These are phyloP conservation scores for Xestobium rufovillosum DNA, from an alignment of 2,888 invertebrate genomes.

Conservation along the genomic window DNA sequence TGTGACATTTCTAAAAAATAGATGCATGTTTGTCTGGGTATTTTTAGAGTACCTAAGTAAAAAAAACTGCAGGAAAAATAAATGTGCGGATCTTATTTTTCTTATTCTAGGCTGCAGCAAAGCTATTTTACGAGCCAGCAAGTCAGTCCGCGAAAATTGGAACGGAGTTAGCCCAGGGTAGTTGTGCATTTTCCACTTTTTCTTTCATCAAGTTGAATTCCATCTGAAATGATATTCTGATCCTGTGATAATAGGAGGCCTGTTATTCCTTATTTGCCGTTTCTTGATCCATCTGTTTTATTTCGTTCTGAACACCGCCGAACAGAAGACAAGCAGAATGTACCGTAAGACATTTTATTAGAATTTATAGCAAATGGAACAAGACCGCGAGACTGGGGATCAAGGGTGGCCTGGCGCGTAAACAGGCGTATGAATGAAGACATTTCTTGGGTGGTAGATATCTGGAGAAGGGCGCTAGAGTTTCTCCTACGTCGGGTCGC, in stretches of 20 bases:
- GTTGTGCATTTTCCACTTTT: too few species aligned
- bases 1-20: too few species aligned
- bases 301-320: conserved; percentile 25
- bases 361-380: conserved; percentile 36
- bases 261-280: conserved; percentile 7
- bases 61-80: too few species aligned
- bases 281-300: conserved; percentile 29
- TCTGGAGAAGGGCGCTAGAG: conserved; percentile 18
- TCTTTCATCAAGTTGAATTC: too few species aligned
- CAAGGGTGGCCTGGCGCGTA: conserved; percentile 30
- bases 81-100: too few species aligned
- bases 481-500: too few species aligned
- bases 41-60: too few species aligned
- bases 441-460: conserved; percentile 26
- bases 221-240: background rate
- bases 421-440: conserved; percentile 36
- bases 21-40: too few species aligned
- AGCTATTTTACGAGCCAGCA: too few species aligned
- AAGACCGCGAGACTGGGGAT: conserved; percentile 29
- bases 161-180: too few species aligned
- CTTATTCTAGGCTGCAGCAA: too few species aligned
- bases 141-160: too few species aligned
- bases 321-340: conserved; percentile 28
- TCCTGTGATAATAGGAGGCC: background rate
- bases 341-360: conserved; percentile 34